Base-by-base conservation (phyloP, 2,797 vertebrate genomes). In the Monodelphis domestica region DNA sequence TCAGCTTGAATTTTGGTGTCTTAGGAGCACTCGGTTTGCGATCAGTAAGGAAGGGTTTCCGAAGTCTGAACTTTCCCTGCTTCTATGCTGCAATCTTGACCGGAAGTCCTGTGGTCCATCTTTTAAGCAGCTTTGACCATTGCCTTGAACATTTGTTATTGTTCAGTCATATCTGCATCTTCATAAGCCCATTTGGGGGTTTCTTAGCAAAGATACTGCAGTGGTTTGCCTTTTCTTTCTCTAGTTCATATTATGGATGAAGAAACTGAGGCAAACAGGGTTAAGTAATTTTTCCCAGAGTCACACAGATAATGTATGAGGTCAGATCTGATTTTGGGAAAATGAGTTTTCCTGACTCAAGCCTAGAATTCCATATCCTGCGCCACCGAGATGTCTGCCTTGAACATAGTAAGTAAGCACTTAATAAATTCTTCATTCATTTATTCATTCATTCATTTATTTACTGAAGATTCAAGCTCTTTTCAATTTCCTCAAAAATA, bases 401-500 rank as follows among this genome's bases (percentile, higher is more conserved):
- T 15, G 12, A 63, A 63, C 59, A 15, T n/a, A 63, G 33, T 33
- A 63, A 24, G n/a, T n/a, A 63, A 24, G n/a, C 17, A 63, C 12
- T 63, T 63, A 12, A 33, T 30, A n/a, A 63, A 63, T n/a, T 3
- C 5, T 63, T 57, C 56, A 57, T 57, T 57, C 53, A 54, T 54
- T 54, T 14, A 15, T 54, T 54, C 54, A 54, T 57, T 54, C 54
- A 54, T 57, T 57, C 57, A 59, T 59, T 59, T 12, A 33, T 57
- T 28, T 26, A 29, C 29, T 57, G 55, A 57, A 91, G 91, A 84
- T 54, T 94, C 57, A 89, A n/a, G 33, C 57, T 33, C 57, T 26
- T 93, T 45, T 88, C 45, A 57, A 24, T 93, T 94, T 96, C 14
- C 88, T 93, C 89, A 92, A 63, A 30, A n/a, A 52, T 6, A 33